These are phyloP conservation scores for Capreolus pygargus DNA, from an alignment of 2,113 vertebrate genomes.

Conservation along the genomic window DNA sequence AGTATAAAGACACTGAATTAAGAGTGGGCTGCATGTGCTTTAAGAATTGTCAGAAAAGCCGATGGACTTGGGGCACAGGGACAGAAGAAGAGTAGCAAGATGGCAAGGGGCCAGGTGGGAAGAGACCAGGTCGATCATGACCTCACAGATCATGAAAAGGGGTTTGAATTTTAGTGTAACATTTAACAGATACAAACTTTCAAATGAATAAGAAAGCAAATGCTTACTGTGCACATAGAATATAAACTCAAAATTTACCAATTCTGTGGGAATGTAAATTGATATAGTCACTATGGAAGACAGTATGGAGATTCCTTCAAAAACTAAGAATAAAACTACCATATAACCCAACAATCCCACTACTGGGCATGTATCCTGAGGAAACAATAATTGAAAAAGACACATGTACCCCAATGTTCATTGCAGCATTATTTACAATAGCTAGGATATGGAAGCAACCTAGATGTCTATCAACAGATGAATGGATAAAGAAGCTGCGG, in stretches of 20 bases:
- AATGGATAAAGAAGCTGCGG: not conserved
- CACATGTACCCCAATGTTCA: not conserved
- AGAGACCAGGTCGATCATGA: fast-evolving
- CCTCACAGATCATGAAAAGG: not conserved
- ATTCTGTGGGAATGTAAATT: not conserved
- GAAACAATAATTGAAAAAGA: not conserved
- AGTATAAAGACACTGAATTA: not conserved
- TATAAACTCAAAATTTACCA: not conserved
- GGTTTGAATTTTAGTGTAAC: not conserved
- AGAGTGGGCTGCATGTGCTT: not conserved
- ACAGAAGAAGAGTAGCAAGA: not conserved
- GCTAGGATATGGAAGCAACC: not conserved
- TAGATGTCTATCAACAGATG: not conserved
- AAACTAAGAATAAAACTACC: not conserved
- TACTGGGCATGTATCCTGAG: not conserved
- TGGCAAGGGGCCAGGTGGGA: not conserved
- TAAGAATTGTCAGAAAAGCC: not conserved
- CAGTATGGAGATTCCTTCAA: not conserved
- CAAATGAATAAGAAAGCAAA: not conserved
- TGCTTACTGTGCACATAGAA: not conserved
- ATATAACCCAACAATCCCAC: not conserved
- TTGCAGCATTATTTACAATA: not conserved
- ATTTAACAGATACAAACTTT: not conserved
- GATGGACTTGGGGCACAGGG: fast-evolving
- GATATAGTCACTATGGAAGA: not conserved